Evolutionary conservation across 1,140 invertebrate species (phyloP).

Genomic region (Bactericera cockerelli): DNA sequence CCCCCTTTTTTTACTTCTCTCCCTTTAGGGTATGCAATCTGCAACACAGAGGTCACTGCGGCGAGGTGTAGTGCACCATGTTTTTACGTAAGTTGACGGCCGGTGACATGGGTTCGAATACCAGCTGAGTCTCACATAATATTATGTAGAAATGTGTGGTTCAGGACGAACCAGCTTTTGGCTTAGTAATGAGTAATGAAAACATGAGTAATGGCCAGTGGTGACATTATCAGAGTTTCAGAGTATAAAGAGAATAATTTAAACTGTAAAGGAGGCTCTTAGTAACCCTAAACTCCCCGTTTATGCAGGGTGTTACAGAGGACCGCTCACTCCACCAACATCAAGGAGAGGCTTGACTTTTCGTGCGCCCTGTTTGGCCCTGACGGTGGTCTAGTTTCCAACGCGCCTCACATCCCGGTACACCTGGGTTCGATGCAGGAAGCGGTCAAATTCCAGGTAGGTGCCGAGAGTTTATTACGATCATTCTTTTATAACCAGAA

Average conservation of each 20-base stretch:
- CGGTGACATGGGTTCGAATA: no score
- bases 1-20: no score
- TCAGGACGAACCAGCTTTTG: no score
- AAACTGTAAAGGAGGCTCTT: neutral
- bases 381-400: slow-evolving; percentile 92
- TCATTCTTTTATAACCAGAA: no score
- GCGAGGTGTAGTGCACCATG: no score
- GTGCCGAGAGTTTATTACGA: neutral
- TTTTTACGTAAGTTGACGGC: no score
- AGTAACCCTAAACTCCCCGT: slow-evolving; percentile 8
- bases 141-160: no score
- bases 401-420: slow-evolving; percentile 97
- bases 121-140: no score
- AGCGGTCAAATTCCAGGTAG: slow-evolving; percentile 82
- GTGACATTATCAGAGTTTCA: neutral
- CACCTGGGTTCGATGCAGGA: slow-evolving; percentile 96
- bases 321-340: slow-evolving; percentile 95
- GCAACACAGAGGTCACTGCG: no score
- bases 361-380: slow-evolving; percentile 96
- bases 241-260: neutral
- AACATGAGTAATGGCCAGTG: neutral
- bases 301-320: slow-evolving; percentile 67
- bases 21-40: no score
- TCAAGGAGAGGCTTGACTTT: slow-evolving; percentile 96
- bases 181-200: no score